Base-by-base conservation (phyloP, 2,113 vertebrate species). In the Sinocyclocheilus maitianheensis region DNA sequence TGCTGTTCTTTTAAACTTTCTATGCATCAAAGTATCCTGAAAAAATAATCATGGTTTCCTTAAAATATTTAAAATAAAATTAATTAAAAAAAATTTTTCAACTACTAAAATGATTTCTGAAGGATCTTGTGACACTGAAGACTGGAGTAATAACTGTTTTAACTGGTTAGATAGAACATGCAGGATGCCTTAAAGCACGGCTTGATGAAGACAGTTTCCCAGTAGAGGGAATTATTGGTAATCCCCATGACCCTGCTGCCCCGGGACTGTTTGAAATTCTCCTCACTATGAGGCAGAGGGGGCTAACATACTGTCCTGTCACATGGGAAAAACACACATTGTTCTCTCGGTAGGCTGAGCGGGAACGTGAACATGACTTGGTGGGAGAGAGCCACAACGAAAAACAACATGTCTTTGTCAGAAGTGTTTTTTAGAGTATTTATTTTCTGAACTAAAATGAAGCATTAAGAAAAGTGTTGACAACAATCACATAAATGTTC, bases 191-290 rank as follows among this genome's bases (percentile, higher is more conserved):
- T 48, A 48, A 65, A 65, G 12, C 16, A 30, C 10, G 26, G 12
- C 10, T 13, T 26, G 16, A 18, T 30, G 48, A 34, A 65, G 76
- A n/a, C 6, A 46, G 46, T 69, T 71, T 78, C 26, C 48, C 75
- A 84, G 43, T 46, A 46, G 43, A 10, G 43, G 11, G 48, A 72
- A 40, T 60, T 80, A 53, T 63, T 77, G 55, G 55, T 83, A 85
- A 85, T 87, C 76, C 83, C 46, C 22, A 3, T 84, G 58, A 75
- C 72, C 86, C 30, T 77, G 58, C 62, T 81, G 85, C 84, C 80
- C 76, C 76, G 65, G 5, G 65, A 34, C 90, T 91, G 84, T 87
- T 92, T 83, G 77, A 88, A 86, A 94, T 91, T 92, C 91, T 60
- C 4, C 80, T 89, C 91, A 91, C 91, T 85, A 30, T 55, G 14